These are phyloP conservation scores for Panthera uncia DNA, from an alignment of 2,113 vertebrate genomes.

Conservation along the genomic window DNA sequence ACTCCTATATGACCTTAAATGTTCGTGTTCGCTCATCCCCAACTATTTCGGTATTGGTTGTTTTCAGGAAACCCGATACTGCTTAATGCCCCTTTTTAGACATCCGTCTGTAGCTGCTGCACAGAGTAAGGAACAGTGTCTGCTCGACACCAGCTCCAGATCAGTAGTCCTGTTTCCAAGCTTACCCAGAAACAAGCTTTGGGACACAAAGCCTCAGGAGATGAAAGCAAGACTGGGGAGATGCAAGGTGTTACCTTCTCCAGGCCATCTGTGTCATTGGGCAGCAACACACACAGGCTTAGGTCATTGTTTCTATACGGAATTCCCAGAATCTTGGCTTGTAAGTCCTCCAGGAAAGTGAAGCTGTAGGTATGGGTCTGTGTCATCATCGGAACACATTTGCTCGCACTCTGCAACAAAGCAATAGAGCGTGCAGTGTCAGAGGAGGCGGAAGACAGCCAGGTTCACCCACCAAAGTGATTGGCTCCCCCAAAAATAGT, in stretches of 20 bases:
- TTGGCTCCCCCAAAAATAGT: not conserved
- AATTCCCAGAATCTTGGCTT: conserved; percentile 86
- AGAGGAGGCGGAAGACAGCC: not conserved
- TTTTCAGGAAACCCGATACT: not conserved
- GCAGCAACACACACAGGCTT: conserved; percentile 69
- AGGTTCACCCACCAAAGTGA: not conserved
- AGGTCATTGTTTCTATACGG: conserved; percentile 81
- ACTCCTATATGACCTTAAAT: not conserved
- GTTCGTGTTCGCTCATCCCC: not conserved
- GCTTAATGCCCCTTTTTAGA: not conserved
- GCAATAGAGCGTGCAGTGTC: not conserved
- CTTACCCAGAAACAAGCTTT: not conserved
- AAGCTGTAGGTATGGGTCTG: conserved; percentile 74
- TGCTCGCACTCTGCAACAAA: conserved; percentile 81
- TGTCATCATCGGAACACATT: conserved; percentile 86
- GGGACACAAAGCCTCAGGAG: not conserved
- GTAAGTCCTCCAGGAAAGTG: conserved; percentile 76
- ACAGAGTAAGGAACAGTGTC: not conserved
- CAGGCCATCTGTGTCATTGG: conserved; percentile 65
- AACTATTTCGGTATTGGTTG: not conserved
- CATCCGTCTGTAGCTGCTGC: too few relatives aligned
- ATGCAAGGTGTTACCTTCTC: conserved; percentile 58
- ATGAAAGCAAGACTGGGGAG: not conserved
- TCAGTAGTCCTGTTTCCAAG: not conserved
- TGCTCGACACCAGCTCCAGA: not conserved